These are phyloP conservation scores for Dasypolia templi DNA, from an alignment of 2,888 invertebrate species.

Conservation along the genomic window DNA sequence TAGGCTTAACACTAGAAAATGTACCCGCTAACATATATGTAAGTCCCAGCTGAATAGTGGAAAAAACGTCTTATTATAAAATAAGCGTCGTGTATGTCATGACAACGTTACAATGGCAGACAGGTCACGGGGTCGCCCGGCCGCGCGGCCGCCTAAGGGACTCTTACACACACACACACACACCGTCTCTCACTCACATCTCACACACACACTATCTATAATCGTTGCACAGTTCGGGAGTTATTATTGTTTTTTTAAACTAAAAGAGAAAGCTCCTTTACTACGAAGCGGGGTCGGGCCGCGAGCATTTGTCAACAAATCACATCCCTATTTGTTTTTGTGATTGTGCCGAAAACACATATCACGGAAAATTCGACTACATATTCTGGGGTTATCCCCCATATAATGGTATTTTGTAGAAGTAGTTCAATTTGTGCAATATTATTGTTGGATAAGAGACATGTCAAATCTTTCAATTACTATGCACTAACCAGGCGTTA, in stretches of 20 bases:
- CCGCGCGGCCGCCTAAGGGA: constrained; percentile 51
- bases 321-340: constrained; percentile 79
- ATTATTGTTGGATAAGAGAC: constrained; percentile 28
- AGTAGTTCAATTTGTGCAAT: constrained; percentile 23
- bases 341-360: constrained; percentile 66
- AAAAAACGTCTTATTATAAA: constrained; percentile 59
- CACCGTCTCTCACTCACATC: constrained; percentile 54
- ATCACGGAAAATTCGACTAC: constrained; percentile 29
- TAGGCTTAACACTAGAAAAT: constrained; percentile 18
- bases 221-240: constrained; percentile 68
- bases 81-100: constrained; percentile 58
- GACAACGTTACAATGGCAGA: constrained; percentile 65
- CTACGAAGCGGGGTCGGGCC: constrained; percentile 64
- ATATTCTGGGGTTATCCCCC: constrained; percentile 7
- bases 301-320: constrained; percentile 84
- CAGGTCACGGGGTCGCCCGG: constrained; percentile 67
- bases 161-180: constrained; percentile 47
- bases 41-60: constrained; percentile 40
- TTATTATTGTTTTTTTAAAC: constrained; percentile 82
- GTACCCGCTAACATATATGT: constrained; percentile 33
- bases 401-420: constrained; percentile 28
- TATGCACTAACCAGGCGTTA: too few species aligned
- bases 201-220: constrained; percentile 69
- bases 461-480: constrained; percentile 4
- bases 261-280: constrained; percentile 75